phyloP scores from a whole-genome alignment of 1,140 invertebrate species.

The Calosoma granatense region DNA sequence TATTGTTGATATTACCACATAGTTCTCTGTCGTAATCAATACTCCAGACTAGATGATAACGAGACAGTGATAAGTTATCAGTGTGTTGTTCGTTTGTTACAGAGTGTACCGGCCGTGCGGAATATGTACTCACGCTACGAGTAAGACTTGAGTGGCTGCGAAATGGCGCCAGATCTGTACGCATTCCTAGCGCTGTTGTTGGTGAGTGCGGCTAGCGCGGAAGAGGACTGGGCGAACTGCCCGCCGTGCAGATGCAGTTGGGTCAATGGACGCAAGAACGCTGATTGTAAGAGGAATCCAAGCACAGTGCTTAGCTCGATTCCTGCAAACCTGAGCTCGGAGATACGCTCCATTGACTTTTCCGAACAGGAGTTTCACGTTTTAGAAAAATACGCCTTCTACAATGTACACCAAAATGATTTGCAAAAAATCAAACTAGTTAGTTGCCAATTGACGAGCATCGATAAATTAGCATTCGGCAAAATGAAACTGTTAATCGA shows the following conservation, averaged over 20 bases:
- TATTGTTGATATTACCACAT: background rate
- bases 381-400: constrained; percentile 57
- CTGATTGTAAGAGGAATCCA: constrained; percentile 59
- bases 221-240: constrained; percentile 45
- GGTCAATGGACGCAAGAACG: constrained; percentile 69
- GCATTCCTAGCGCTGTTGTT: constrained; percentile 10
- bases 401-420: constrained; percentile 57
- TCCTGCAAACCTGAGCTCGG: constrained; percentile 55
- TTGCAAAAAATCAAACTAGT: constrained; percentile 67
- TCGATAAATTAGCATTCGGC: constrained; percentile 63
- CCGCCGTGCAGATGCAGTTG: constrained; percentile 64
- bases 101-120: background rate
- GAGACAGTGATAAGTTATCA: background rate
- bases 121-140: background rate
- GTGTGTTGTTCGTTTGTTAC: background rate
- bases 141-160: background rate
- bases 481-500: constrained; percentile 71
- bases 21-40: background rate
- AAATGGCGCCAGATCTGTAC: background rate
- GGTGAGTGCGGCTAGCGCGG: constrained; percentile 19
- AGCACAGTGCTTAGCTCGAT: constrained; percentile 45
- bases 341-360: constrained; percentile 68
- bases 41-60: too few relatives aligned
- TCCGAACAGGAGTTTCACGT: constrained; percentile 57
- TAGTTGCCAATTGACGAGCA: constrained; percentile 56